A percentile compares a stretch with the other conserved stretches of the same genome.
Evolutionary conservation across 2,113 vertebrate species (phyloP).

Genomic region (Monopterus albus): DNA sequence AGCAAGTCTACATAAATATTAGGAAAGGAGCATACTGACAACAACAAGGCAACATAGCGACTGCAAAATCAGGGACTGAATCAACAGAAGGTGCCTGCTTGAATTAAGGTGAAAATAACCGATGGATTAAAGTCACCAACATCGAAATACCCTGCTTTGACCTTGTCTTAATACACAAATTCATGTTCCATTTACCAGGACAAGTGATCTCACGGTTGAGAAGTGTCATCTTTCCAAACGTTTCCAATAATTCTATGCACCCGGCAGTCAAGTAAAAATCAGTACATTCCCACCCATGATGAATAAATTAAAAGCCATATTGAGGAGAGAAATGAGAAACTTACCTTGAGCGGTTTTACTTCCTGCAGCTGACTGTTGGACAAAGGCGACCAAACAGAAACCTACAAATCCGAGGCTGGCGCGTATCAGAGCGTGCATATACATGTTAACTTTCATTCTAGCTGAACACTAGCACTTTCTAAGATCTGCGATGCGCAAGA

Average conservation of each 20-base stretch:
- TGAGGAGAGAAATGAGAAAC: conserved; percentile 74
- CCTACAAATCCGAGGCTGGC: conserved; percentile 86
- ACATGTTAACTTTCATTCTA: conserved; percentile 76
- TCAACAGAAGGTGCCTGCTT: conserved; percentile 19
- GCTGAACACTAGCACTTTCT: conserved; percentile 62
- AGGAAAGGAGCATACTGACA: conserved; percentile 15
- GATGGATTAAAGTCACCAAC: conserved; percentile 6
- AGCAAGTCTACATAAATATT: conserved; percentile 5
- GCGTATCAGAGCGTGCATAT: conserved; percentile 85
- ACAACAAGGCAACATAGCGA: conserved; percentile 16
- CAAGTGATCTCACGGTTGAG: not conserved
- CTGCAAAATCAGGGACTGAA: conserved; percentile 23
- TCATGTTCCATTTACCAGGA: not conserved
- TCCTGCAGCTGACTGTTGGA: conserved; percentile 88
- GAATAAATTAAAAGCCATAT: conserved; percentile 5
- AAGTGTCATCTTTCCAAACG: not conserved
- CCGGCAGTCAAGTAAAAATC: not conserved
- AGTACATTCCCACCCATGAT: not conserved
- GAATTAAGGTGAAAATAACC: conserved; percentile 1
- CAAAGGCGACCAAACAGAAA: conserved; percentile 88
- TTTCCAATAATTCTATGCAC: not conserved
- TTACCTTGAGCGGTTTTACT: conserved; percentile 93
- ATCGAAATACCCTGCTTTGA: not conserved
- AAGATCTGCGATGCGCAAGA: conserved; percentile 55
- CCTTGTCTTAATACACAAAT: not conserved